These are phyloP conservation scores for Hirundichthys speculiger DNA, from an alignment of 2,113 vertebrate species.

Conservation along the genomic window DNA sequence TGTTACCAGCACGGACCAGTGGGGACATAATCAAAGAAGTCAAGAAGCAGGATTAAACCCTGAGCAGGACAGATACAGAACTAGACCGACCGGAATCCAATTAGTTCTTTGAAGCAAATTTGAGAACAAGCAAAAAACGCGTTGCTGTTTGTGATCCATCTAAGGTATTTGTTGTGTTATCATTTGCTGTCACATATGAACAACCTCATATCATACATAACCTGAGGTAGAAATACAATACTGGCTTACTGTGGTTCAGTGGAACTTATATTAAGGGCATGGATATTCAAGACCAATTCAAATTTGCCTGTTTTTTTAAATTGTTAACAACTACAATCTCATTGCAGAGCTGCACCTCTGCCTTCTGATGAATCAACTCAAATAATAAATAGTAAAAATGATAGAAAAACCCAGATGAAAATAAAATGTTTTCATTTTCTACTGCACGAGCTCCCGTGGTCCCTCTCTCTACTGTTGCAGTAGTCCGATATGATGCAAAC, in stretches of 20 bases:
- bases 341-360: constrained; percentile 29
- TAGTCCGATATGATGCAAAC: constrained; percentile 61
- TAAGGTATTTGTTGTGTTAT: constrained; percentile 33
- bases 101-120: constrained; percentile 8
- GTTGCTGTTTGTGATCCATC: constrained; percentile 19
- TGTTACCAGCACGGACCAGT: constrained; percentile 21
- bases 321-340: constrained; percentile 17
- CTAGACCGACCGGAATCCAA: constrained; percentile 4
- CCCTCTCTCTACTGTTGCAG: constrained; percentile 49
- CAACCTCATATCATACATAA: constrained; percentile 52
- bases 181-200: constrained; percentile 26
- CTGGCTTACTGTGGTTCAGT: constrained; percentile 30
- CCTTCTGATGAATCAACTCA: constrained; percentile 53
- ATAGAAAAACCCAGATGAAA: constrained; percentile 72
- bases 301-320: constrained; percentile 10
- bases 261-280: constrained; percentile 15
- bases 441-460: constrained; percentile 38
- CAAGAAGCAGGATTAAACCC: constrained; percentile 32
- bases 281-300: not conserved
- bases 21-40: constrained; percentile 29
- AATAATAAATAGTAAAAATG: constrained; percentile 78
- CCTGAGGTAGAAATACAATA: constrained; percentile 65
- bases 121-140: constrained; percentile 12
- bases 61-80: constrained; percentile 18
- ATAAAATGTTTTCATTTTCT: constrained; percentile 70